A percentile compares a stretch with the other conserved stretches of the same genome.
phyloP scores from a whole-genome alignment of 2,888 invertebrate species.

The Griposia aprilina region DNA sequence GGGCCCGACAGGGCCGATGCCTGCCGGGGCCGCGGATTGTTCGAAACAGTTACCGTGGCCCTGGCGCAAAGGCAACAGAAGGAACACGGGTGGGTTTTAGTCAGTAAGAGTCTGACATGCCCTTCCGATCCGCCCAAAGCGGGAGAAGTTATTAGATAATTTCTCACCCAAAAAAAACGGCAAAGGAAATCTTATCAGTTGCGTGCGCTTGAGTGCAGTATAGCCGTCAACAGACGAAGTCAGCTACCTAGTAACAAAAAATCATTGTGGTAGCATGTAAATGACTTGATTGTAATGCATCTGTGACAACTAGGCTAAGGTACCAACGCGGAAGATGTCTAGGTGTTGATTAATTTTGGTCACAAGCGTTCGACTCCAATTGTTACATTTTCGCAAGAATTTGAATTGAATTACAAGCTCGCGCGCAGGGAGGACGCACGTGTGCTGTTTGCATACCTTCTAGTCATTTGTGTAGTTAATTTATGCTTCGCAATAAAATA shows the following conservation, averaged over 20 bases:
- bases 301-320: slow-evolving; percentile 22
- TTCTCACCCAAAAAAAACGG: no score
- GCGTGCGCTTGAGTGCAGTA: neutral
- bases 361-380: slow-evolving; percentile 43
- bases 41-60: no score
- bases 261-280: slow-evolving; percentile 19
- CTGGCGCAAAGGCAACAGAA: no score
- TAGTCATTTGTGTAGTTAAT: slow-evolving; percentile 20
- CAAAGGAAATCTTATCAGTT: neutral
- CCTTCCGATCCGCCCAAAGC: no score
- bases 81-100: no score
- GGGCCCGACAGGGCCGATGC: no score
- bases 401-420: slow-evolving; percentile 47
- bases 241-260: neutral
- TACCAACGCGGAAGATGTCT: slow-evolving; percentile 52
- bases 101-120: no score
- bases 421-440: neutral
- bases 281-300: slow-evolving; percentile 33
- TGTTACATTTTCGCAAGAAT: slow-evolving; percentile 63
- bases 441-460: slow-evolving; percentile 36
- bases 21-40: no score
- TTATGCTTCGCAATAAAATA: slow-evolving; percentile 29
- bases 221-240: neutral
- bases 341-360: slow-evolving; percentile 61
- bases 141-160: no score